Percentiles rank a stretch among this genome's conserved stretches.
Evolutionary conservation across 2,888 invertebrate genomes (phyloP).

Genomic region (Spialia ferax): DNA sequence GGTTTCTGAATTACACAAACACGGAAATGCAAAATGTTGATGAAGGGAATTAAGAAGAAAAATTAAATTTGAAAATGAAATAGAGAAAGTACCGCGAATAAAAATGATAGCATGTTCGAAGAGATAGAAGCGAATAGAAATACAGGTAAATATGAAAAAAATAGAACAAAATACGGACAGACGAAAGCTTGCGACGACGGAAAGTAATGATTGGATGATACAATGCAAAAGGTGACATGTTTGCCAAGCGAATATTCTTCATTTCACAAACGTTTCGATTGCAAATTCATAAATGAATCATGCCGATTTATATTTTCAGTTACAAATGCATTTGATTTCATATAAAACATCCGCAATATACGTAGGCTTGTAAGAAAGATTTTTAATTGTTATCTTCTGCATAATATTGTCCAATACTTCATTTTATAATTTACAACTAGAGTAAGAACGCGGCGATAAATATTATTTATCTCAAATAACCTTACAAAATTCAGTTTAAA

Average conservation of each 20-base stretch:
- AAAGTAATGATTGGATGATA: conserved; percentile 12
- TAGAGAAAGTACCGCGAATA: conserved; percentile 2
- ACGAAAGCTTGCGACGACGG: conserved; percentile 67
- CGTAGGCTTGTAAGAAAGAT: background rate
- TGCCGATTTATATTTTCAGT: background rate
- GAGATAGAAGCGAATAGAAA: conserved; percentile 1
- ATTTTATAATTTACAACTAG: background rate
- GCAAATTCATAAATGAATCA: background rate
- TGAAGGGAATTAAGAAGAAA: conserved; percentile 4
- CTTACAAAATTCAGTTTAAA: no score
- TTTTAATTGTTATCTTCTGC: background rate
- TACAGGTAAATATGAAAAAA: conserved; percentile 13
- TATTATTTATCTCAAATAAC: background rate
- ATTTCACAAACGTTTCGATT: background rate
- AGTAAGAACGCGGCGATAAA: conserved; percentile 12
- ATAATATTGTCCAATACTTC: conserved; percentile 7
- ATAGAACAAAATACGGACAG: conserved; percentile 59
- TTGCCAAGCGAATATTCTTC: background rate
- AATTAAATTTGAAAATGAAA: background rate
- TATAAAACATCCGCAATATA: background rate
- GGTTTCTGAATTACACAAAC: no score
- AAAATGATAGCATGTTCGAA: conserved; percentile 32
- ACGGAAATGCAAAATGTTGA: background rate
- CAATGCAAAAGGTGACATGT: conserved; percentile 22
- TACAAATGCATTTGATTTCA: background rate